Evolutionary conservation across 2,113 vertebrate species (phyloP).

Genomic region (Triplophysa rosa): DNA sequence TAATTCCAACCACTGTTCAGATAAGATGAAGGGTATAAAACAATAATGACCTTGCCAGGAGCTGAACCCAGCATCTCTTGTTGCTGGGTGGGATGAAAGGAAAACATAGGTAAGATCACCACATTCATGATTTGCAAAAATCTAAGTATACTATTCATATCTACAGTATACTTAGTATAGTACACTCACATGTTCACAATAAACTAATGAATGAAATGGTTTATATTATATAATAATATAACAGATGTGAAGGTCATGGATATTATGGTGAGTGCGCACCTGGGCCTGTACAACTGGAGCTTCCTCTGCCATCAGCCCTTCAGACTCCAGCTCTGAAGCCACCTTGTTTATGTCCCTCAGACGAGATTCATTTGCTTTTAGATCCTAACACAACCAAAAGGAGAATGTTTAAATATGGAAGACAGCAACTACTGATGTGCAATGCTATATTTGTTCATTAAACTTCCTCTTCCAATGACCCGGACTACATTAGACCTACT

Average conservation of each 20-base stretch:
- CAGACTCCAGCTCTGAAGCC: constrained; percentile 92
- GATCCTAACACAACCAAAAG: constrained; percentile 74
- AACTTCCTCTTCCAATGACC: too few species aligned
- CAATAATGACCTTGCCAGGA: constrained; percentile 77
- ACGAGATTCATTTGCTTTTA: constrained; percentile 96
- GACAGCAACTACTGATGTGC: neutral
- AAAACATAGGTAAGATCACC: neutral
- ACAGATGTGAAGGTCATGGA: neutral
- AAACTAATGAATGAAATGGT: neutral
- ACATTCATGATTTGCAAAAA: neutral
- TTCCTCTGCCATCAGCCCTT: constrained; percentile 95
- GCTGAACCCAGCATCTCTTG: constrained; percentile 78
- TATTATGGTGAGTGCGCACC: constrained; percentile 64
- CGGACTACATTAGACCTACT: too few species aligned
- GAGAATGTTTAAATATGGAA: neutral
- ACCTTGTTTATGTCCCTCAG: constrained; percentile 98
- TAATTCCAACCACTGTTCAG: neutral
- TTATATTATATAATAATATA: too few species aligned
- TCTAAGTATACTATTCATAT: neutral
- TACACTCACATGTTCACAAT: neutral
- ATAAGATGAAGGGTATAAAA: constrained; percentile 52
- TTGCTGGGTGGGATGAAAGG: constrained; percentile 56
- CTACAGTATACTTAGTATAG: neutral
- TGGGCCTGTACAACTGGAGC: constrained; percentile 88
- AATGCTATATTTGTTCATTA: neutral